These are phyloP conservation scores for Pteropus alecto DNA, from an alignment of 2,113 vertebrate species.

Conservation along the genomic window DNA sequence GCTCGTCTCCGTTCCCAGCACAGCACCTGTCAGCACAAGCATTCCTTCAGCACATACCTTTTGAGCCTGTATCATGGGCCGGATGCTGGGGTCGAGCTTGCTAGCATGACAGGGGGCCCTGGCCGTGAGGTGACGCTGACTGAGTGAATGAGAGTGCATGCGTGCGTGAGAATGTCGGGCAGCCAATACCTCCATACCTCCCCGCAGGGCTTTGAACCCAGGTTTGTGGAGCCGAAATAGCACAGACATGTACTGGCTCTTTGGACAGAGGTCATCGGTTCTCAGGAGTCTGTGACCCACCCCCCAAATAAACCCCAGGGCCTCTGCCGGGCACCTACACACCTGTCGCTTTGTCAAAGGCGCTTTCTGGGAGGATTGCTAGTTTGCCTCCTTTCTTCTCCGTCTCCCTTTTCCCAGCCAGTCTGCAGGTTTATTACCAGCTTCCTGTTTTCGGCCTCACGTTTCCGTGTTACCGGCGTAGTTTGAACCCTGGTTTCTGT, in stretches of 20 bases:
- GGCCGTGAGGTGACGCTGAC: neutral
- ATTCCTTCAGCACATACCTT: accelerated
- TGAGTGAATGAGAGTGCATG: neutral
- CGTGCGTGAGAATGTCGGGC: neutral
- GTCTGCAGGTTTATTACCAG: neutral
- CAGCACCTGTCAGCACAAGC: neutral
- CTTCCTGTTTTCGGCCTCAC: neutral
- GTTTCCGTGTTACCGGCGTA: neutral
- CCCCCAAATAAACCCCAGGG: neutral
- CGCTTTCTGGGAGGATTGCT: neutral
- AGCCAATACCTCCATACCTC: neutral
- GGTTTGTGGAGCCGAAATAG: neutral
- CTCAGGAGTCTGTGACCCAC: neutral
- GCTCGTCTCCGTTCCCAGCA: neutral
- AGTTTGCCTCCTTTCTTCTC: neutral
- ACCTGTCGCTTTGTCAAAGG: neutral
- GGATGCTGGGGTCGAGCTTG: neutral
- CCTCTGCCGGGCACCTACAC: neutral
- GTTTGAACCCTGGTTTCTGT: neutral
- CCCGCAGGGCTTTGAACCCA: neutral
- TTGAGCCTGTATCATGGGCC: neutral
- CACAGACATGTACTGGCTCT: neutral
- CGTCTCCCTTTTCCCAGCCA: neutral
- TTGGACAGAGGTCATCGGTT: neutral
- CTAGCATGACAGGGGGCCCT: accelerated